Evolutionary conservation across 2,113 vertebrate genomes (phyloP), one percentile per base, ranked within the genome.

Genomic region (Nasalis larvatus): DNA sequence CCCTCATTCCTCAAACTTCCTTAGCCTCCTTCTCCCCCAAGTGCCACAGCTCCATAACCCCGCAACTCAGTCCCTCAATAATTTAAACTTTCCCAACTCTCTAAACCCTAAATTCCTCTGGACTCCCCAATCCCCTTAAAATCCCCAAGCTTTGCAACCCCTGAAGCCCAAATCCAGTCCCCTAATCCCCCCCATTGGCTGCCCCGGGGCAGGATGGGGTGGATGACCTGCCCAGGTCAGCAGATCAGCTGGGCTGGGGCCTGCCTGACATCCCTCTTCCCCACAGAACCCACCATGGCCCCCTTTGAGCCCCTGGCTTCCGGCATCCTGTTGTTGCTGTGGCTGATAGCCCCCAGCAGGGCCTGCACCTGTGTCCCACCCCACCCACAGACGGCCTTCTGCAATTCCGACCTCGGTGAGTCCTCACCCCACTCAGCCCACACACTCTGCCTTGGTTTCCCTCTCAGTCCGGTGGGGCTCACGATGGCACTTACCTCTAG

Each of bases 331-430:
- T 54, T 98, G 86, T 56, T 98, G 66, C 73, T 97, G 68, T 92
- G 93, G 16, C 81, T 98, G 82, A 94, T 80, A 10, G 78, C 93
- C 84, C 90, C 97, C 69, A 91, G 95, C 45, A 86, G 16, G 40
- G 97, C 98, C 78, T 99, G 98, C 76, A 97, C 92, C 86, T 99
- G 98, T 37, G 97, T 68, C 9, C 92, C 89, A 20, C 74, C 83
- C 12, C 98, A 99, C 85, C 98, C 98, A 0, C 98, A 99, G 96
- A 94, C 66, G 0, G 96, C 94, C 27, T 99, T 96, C 97, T 99
- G 98, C 93, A 92, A 68, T 11, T 97, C 98, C 0, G 97, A 98
- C 10, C 1, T 98, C 0, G 98, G 98, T 99, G 92, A 99, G 98
- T 97, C 17, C 73, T 30, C 8, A 11, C 32, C 78, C 68, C 42